A percentile compares a stretch with the other conserved stretches of the same genome.
Conservation (phyloP, 2,113 vertebrate species). For the Mustela lutreola region DNA sequence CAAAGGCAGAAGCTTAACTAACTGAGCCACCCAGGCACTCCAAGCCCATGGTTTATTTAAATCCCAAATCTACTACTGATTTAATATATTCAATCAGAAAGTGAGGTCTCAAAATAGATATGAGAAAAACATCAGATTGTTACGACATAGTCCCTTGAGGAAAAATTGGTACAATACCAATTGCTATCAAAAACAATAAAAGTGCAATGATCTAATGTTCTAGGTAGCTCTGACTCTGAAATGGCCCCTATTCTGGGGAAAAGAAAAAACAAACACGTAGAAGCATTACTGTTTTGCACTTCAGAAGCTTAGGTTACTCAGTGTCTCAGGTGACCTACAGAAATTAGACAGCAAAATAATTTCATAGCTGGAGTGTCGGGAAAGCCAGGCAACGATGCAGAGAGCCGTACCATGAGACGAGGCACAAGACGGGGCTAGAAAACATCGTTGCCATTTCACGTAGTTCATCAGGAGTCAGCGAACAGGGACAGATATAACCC, state of each 20-base stretch:
- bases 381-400: slow-evolving; percentile 52
- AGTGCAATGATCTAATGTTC: slow-evolving; percentile 34
- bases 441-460: not conserved
- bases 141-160: slow-evolving; percentile 52
- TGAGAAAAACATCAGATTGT: slow-evolving; percentile 63
- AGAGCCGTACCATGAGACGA: not conserved
- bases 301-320: not conserved
- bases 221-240: slow-evolving; percentile 11
- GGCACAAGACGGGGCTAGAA: not conserved
- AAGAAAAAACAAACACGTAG: not conserved
- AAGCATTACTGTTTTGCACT: slow-evolving; percentile 50
- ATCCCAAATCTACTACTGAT: slow-evolving; percentile 32
- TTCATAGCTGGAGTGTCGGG: not conserved
- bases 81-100: slow-evolving; percentile 22
- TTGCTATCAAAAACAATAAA: slow-evolving; percentile 57
- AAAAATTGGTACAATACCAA: not conserved
- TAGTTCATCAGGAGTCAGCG: not conserved
- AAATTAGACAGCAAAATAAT: slow-evolving; percentile 35
- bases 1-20: no score
- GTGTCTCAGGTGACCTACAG: not conserved
- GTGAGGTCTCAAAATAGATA: slow-evolving; percentile 55
- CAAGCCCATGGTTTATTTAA: slow-evolving; percentile 30
- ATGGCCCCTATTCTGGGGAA: not conserved
- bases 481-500: not conserved
- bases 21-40: no score